Percentiles rank a stretch among this genome's conserved stretches.
phyloP scores from a whole-genome alignment of 2,888 invertebrate genomes.

The Allacma fusca region DNA sequence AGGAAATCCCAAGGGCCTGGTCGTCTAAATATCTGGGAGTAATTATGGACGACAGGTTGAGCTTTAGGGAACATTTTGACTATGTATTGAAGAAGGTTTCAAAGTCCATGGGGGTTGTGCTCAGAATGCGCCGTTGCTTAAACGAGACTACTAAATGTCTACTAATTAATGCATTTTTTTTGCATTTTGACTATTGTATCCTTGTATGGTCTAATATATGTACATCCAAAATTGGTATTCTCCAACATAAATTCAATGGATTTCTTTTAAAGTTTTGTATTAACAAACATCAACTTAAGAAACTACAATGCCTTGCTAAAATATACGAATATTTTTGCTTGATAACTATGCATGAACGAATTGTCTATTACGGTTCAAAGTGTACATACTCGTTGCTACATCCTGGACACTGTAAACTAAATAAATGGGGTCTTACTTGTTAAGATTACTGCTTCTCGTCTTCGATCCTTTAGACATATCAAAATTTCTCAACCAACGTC shows the following conservation, averaged over 20 bases:
- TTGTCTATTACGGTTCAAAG: neutral
- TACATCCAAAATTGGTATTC: neutral
- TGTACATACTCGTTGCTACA: no score
- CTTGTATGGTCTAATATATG: constrained; percentile 1
- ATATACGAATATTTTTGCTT: neutral
- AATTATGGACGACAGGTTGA: neutral
- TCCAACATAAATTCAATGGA: neutral
- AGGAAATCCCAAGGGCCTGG: no score
- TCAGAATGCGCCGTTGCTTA: neutral
- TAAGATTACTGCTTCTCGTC: no score
- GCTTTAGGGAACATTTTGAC: no score
- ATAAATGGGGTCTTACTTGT: no score
- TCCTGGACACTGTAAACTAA: no score
- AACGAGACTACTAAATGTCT: neutral
- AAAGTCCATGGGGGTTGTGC: neutral
- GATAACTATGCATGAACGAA: neutral
- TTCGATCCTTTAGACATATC: no score
- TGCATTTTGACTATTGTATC: neutral
- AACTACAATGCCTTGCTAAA: neutral
- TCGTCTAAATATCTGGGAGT: neutral
- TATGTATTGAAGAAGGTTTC: neutral
- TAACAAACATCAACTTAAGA: neutral
- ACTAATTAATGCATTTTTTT: neutral
- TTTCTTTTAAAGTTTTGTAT: neutral
- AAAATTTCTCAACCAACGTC: no score